Percentiles rank a stretch among this genome's conserved stretches.
Conservation (phyloP, 2,113 vertebrate genomes). For the Lates calcarifer region DNA sequence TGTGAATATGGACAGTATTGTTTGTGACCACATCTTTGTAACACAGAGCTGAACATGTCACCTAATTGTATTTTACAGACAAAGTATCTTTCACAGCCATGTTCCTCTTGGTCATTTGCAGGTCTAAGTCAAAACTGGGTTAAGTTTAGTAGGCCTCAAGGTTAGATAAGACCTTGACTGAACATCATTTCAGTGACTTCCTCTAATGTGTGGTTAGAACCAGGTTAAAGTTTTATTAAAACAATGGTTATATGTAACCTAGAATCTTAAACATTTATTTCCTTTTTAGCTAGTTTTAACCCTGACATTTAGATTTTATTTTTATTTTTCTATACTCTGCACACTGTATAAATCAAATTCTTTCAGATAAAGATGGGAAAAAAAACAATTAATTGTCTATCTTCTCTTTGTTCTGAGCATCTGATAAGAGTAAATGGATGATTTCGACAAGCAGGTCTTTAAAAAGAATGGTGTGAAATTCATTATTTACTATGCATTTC, state of each 20-base stretch:
- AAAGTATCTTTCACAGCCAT: not conserved
- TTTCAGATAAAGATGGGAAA: not conserved
- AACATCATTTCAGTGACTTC: too few relatives aligned
- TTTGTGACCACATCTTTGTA: not conserved
- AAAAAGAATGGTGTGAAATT: not conserved
- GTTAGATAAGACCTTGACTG: not conserved
- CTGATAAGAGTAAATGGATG: constrained; percentile 1
- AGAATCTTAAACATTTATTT: too few relatives aligned
- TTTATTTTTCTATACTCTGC: not conserved
- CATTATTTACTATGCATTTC: constrained; percentile 1
- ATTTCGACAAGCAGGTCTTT: constrained; percentile 7
- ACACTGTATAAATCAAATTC: not conserved
- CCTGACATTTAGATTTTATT: not conserved
- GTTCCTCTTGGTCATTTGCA: not conserved
- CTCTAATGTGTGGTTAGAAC: too few relatives aligned
- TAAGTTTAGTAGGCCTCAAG: not conserved
- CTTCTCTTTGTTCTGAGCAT: not conserved
- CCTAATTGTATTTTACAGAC: not conserved
- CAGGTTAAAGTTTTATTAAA: too few relatives aligned
- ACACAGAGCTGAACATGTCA: not conserved
- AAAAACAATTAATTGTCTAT: not conserved
- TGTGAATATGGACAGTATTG: not conserved
- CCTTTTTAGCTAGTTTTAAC: not conserved
- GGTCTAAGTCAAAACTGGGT: not conserved
- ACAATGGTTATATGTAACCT: not conserved